phyloP scores from a whole-genome alignment of 2,113 vertebrate species.

The Arizona elegans region DNA sequence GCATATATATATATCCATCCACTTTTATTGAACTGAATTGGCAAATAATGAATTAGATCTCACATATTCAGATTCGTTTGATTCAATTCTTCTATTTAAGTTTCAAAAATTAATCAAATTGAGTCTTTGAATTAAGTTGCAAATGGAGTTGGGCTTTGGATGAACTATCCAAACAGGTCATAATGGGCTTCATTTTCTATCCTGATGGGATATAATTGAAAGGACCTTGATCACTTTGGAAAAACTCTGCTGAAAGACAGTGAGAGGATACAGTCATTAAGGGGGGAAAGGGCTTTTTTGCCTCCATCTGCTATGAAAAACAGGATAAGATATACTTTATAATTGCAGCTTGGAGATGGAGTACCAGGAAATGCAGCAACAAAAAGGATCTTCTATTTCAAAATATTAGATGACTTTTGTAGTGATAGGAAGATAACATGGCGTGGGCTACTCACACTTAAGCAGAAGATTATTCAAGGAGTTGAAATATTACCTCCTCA shows the following conservation, averaged over 20 bases:
- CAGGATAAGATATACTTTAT: not conserved
- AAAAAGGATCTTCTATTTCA: not conserved
- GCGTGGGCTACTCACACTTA: not conserved
- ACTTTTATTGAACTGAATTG: not conserved
- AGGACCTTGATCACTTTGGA: not conserved
- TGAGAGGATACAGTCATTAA: not conserved
- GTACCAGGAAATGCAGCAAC: not conserved
- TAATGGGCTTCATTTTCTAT: not conserved
- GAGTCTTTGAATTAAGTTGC: not conserved
- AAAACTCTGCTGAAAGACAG: not conserved
- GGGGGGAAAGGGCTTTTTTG: not conserved
- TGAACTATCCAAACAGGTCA: not conserved
- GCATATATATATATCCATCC: not conserved
- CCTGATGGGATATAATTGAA: not conserved
- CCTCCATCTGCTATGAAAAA: not conserved
- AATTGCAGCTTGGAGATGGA: not conserved
- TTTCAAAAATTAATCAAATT: not conserved
- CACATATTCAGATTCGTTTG: not conserved
- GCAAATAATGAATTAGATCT: not conserved
- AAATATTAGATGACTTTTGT: not conserved
- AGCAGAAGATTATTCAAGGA: not conserved
- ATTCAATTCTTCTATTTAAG: not conserved
- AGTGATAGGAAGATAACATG: not conserved
- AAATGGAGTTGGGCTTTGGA: not conserved
- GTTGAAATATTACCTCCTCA: not conserved